These are phyloP conservation scores for Nineta flava DNA, from an alignment of 2,888 invertebrate genomes.

Conservation along the genomic window DNA sequence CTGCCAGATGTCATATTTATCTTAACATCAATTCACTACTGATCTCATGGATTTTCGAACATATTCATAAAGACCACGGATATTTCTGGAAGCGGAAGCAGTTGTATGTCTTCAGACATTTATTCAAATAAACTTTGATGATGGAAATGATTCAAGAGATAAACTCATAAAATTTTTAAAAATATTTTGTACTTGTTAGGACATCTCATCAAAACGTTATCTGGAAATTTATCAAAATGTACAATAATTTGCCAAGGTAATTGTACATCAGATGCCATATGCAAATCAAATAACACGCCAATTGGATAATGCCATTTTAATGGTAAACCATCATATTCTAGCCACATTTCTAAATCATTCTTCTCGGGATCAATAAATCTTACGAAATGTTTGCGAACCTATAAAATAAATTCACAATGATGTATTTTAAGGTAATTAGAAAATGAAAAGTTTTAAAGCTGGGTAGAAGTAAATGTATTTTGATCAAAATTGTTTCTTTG, in stretches of 20 bases:
- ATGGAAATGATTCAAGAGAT: no score
- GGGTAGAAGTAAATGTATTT: no score
- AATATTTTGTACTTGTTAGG: constrained; percentile 49
- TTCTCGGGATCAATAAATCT: constrained; percentile 66
- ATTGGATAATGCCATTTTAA: constrained; percentile 80
- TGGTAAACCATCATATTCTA: constrained; percentile 82
- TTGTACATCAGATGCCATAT: constrained; percentile 43
- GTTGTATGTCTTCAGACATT: no score
- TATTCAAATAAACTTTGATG: no score
- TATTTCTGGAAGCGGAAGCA: no score
- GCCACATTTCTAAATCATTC: constrained; percentile 82
- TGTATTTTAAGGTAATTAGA: constrained; percentile 1
- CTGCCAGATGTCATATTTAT: no score
- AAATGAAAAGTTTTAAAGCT: constrained; percentile 1
- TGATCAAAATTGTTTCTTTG: no score
- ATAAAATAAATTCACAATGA: constrained; percentile 14
- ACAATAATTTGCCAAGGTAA: constrained; percentile 90
- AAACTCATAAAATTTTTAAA: no score
- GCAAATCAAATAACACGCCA: constrained; percentile 84
- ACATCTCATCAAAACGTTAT: constrained; percentile 73
- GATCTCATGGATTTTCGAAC: no score
- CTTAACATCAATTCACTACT: no score
- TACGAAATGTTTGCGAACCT: constrained; percentile 80
- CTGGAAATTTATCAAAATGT: constrained; percentile 91
- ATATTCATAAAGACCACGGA: no score